These are phyloP conservation scores for Tilapia sparmanii DNA, from an alignment of 2,113 vertebrate species.

Conservation along the genomic window DNA sequence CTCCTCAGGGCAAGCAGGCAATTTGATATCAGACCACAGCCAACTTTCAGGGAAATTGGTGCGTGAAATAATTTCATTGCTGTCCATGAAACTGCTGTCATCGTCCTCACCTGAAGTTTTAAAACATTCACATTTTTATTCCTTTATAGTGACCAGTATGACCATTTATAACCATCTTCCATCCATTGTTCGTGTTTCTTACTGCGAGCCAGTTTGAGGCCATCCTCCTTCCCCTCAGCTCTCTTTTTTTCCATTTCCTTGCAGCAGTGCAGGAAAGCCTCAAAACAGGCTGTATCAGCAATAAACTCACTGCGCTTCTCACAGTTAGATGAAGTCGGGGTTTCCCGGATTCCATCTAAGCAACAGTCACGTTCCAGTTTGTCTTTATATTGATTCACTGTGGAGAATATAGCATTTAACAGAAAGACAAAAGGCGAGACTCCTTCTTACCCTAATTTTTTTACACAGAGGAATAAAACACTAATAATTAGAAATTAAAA, in stretches of 20 bases:
- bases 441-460: not conserved
- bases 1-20: constrained; percentile 7
- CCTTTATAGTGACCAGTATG: not conserved
- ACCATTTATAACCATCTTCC: not conserved
- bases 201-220: constrained; percentile 56
- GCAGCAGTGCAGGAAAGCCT: constrained; percentile 83
- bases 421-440: not conserved
- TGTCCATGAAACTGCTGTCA: constrained; percentile 35
- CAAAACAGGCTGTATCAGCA: constrained; percentile 49
- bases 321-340: constrained; percentile 69
- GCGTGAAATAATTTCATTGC: constrained; percentile 45
- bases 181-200: constrained; percentile 3
- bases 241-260: not conserved
- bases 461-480: not conserved
- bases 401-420: not conserved
- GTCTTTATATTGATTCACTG: constrained; percentile 66
- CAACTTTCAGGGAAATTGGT: constrained; percentile 68
- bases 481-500: not conserved
- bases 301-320: constrained; percentile 68
- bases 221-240: not conserved
- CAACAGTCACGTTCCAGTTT: constrained; percentile 68
- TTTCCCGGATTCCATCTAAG: constrained; percentile 74
- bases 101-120: constrained; percentile 38
- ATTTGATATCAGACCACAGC: constrained; percentile 43
- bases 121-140: not conserved